Conservation (phyloP, 2,888 invertebrate species). For the Heliconius erato region DNA sequence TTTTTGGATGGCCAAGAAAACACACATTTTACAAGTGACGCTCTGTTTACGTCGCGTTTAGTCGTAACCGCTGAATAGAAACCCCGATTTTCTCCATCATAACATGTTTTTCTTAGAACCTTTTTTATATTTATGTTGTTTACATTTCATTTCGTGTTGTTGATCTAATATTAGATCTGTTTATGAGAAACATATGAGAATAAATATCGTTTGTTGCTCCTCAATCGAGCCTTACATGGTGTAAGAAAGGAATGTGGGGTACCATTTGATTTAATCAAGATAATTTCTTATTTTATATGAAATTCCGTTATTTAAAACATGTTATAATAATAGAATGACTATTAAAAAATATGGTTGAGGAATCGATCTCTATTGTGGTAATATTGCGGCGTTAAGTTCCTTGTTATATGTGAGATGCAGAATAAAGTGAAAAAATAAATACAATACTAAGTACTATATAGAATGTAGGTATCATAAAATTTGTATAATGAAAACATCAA, state of each 20-base stretch:
- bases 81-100: conserved; percentile 30
- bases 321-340: neutral
- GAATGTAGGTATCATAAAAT: too few species aligned
- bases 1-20: conserved; percentile 29
- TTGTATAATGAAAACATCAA: too few species aligned
- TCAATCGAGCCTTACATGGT: neutral
- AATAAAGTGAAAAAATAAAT: too few species aligned
- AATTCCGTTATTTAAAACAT: neutral
- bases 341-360: too few species aligned
- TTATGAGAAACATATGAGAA: neutral
- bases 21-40: conserved; percentile 35
- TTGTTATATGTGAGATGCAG: too few species aligned
- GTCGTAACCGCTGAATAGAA: conserved; percentile 31
- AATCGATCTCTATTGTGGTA: too few species aligned
- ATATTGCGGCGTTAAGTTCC: too few species aligned
- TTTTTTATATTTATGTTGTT: conserved; percentile 23
- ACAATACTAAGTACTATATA: too few species aligned
- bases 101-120: conserved; percentile 39
- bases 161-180: conserved; percentile 9
- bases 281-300: neutral
- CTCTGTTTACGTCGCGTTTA: conserved; percentile 31
- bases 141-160: conserved; percentile 11
- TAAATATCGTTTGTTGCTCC: neutral
- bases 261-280: neutral
- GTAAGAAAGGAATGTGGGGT: neutral